Percentiles rank a stretch among this genome's conserved stretches.
phyloP scores from a whole-genome alignment of 1,140 invertebrate genomes.

The Leguminivora glycinivorella region DNA sequence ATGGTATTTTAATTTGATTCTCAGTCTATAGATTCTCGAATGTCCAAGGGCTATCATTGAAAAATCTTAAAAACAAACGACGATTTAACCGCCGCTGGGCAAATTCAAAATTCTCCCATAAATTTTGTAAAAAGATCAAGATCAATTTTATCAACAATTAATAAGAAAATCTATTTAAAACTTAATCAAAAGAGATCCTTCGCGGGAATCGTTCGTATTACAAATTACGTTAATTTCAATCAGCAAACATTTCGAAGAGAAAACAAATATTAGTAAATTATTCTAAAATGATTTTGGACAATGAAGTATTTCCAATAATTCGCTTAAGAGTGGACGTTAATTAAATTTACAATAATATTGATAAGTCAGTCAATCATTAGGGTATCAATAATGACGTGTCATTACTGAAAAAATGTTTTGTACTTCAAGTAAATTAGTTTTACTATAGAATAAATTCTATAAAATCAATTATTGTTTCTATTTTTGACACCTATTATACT shows the following conservation, averaged over 20 bases:
- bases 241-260: slow-evolving; percentile 44
- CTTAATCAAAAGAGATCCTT: slow-evolving; percentile 72
- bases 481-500: neutral
- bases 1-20: neutral
- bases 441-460: neutral
- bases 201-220: slow-evolving; percentile 59
- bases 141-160: slow-evolving; percentile 42
- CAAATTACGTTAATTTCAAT: slow-evolving; percentile 42
- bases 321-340: slow-evolving; percentile 24
- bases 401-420: neutral
- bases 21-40: neutral
- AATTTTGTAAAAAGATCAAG: slow-evolving; percentile 46
- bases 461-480: neutral
- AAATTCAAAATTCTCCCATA: slow-evolving; percentile 68
- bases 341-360: slow-evolving; percentile 28
- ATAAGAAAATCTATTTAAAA: slow-evolving; percentile 48
- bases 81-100: slow-evolving; percentile 45
- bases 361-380: slow-evolving; percentile 25
- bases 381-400: slow-evolving; percentile 8
- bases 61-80: slow-evolving; percentile 45
- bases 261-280: slow-evolving; percentile 18
- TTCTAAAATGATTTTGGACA: slow-evolving; percentile 22
- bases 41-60: slow-evolving; percentile 28
- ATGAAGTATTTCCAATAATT: slow-evolving; percentile 21
- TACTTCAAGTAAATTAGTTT: neutral